Evolutionary conservation across 2,113 vertebrate genomes (phyloP), one percentile per base, ranked within the genome.

Genomic region (Pseudorectes ferrugineus): DNA sequence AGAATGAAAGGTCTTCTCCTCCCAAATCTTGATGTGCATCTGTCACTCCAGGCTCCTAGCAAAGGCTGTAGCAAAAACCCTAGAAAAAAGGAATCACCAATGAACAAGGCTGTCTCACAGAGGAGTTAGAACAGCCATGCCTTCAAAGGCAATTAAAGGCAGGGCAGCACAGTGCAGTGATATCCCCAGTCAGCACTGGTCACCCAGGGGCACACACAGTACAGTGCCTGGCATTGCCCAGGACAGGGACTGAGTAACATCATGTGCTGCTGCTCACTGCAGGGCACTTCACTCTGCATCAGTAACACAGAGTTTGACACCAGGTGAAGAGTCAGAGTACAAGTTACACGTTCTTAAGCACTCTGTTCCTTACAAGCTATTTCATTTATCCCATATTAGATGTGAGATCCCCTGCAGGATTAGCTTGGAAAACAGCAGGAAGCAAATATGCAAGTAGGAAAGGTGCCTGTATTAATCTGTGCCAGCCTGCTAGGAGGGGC

Each of bases 31-130:
- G 99, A 99, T 29, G 98, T 98, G 85, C 99, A 99, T 42, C 98
- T 98, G 96, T 99, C 99, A 96, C 99, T 99, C 99, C 99, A 99
- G 6, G 99, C 99, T 45, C 99, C 99, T 46, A 99, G 76, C 48
- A 99, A 97, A 76, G 99, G 99, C 97, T 99, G 99, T 84, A 99
- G 98, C 11, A 99, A 97, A 96, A 99, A 99, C 87, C 99, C 99
- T 99, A 68, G 54, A 91, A 40, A 78, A 98, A 93, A 95, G 6
- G 26, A 67, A 65, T 22, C 14, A 36, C 14, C 35, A 51, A 4
- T 65, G 73, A 89, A 35, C 4, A n/a, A 52, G 65, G 6, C 21
- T 80, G 36, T 77, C 51, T 73, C 59, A 80, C 10, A 46, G 28
- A 23, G 24, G 22, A 76, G 21, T 80, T 57, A 74, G 54, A 82